phyloP scores from a whole-genome alignment of 1,140 invertebrate genomes.

The Piezodorus guildinii region DNA sequence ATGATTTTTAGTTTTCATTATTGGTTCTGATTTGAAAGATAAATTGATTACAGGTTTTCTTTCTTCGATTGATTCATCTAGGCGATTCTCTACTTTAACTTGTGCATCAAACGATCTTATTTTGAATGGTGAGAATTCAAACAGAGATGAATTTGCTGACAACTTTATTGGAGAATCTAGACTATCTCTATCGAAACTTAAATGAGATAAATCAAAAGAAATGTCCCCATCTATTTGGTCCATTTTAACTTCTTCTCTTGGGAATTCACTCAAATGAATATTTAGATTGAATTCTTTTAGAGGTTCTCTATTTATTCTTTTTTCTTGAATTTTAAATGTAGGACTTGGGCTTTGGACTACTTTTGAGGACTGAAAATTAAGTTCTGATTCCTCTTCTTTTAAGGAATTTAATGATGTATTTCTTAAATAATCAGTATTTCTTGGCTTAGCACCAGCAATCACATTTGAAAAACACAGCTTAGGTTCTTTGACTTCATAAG shows the following conservation, averaged over 20 bases:
- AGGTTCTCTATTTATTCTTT: background rate
- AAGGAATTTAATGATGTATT: background rate
- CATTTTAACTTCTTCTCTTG: background rate
- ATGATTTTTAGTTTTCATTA: background rate
- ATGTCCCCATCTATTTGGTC: background rate
- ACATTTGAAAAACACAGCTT: background rate
- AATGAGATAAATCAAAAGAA: background rate
- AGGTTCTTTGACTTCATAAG: background rate
- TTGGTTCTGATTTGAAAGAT: too few relatives aligned
- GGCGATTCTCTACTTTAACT: background rate
- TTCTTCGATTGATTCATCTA: background rate
- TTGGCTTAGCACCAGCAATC: background rate
- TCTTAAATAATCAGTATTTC: background rate
- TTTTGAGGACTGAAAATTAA: background rate
- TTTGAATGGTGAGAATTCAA: background rate
- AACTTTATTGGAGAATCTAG: background rate
- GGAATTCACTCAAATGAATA: background rate
- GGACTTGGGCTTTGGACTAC: background rate
- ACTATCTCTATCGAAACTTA: background rate
- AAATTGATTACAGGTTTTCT: too few relatives aligned
- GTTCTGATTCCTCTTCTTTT: background rate
- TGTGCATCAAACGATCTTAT: background rate
- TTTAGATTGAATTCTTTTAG: conserved; percentile 1
- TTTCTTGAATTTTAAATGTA: background rate
- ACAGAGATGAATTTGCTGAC: background rate